These are phyloP conservation scores for Sinohyriopsis cumingii DNA, from an alignment of 2,888 invertebrate genomes.

Conservation along the genomic window DNA sequence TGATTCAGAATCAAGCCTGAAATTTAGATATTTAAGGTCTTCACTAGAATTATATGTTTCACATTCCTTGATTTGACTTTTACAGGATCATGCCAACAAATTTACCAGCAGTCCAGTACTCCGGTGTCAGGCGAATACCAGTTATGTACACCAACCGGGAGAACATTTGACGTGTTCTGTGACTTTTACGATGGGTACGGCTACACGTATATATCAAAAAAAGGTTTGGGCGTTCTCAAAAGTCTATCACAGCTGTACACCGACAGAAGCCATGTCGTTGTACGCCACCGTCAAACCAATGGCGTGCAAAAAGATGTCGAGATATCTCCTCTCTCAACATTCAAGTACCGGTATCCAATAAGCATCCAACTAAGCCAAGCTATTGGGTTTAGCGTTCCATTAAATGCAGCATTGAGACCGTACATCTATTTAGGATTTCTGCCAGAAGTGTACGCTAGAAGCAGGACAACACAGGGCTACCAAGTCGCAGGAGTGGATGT, in stretches of 20 bases:
- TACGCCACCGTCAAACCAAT: not conserved
- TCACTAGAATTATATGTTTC: no score
- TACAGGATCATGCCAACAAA: conserved; percentile 8
- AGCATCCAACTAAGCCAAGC: not conserved
- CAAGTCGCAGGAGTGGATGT: conserved; percentile 1
- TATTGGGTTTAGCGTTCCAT: not conserved
- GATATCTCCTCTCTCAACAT: not conserved
- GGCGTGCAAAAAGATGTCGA: conserved; percentile 5
- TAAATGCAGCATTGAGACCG: not conserved
- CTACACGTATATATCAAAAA: conserved; percentile 5
- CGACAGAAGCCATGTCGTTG: conserved; percentile 1
- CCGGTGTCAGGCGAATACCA: conserved; percentile 1
- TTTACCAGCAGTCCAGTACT: not conserved
- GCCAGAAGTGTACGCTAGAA: not conserved
- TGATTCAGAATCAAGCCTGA: no score
- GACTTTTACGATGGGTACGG: conserved; percentile 7
- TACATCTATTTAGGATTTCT: conserved; percentile 10
- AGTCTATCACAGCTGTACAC: not conserved
- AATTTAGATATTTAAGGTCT: no score
- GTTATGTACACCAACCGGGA: not conserved
- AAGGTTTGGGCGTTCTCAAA: conserved; percentile 1
- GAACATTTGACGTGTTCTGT: conserved; percentile 6
- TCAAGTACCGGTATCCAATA: conserved; percentile 2
- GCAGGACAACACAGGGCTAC: conserved; percentile 6
- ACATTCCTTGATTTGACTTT: not conserved